phyloP scores from a whole-genome alignment of 2,888 invertebrate genomes.

The Electrophaes corylata region DNA sequence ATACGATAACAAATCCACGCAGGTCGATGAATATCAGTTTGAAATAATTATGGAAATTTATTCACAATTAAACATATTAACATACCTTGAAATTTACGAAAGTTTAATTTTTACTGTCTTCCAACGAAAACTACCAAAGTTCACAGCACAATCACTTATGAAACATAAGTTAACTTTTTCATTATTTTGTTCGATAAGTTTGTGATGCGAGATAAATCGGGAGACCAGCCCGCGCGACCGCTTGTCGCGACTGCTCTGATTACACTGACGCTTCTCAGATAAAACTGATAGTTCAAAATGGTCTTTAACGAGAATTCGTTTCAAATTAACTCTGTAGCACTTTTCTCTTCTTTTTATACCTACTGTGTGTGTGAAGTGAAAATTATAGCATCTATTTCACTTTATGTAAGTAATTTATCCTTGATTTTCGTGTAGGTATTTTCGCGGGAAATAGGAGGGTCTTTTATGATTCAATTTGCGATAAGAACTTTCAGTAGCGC shows the following conservation, averaged over 20 bases:
- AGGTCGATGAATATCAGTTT: slow-evolving; percentile 38
- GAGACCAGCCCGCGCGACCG: slow-evolving; percentile 52
- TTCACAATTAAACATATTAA: slow-evolving; percentile 37
- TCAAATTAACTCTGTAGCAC: neutral
- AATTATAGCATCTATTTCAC: too few species aligned
- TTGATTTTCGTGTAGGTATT: slow-evolving; percentile 28
- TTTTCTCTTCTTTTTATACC: neutral
- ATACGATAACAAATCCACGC: slow-evolving; percentile 53
- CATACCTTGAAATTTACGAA: slow-evolving; percentile 19
- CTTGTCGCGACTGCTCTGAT: slow-evolving; percentile 43
- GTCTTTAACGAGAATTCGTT: neutral
- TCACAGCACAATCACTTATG: slow-evolving; percentile 29
- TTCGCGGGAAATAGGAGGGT: slow-evolving; percentile 26
- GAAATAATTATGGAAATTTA: slow-evolving; percentile 42
- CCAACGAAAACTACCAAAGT: slow-evolving; percentile 17
- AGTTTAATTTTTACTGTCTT: neutral
- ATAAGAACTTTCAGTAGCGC: slow-evolving; percentile 35
- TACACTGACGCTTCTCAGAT: slow-evolving; percentile 51
- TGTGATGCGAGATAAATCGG: slow-evolving; percentile 34
- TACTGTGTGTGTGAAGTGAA: neutral
- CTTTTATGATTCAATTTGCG: slow-evolving; percentile 45
- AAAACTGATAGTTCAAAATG: slow-evolving; percentile 12
- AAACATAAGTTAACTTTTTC: slow-evolving; percentile 20
- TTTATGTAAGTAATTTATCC: slow-evolving; percentile 1
- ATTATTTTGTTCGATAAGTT: slow-evolving; percentile 45